A percentile compares a stretch with the other conserved stretches of the same genome.
phyloP scores from a whole-genome alignment of 1,140 invertebrate species.

The Caenorhabditis latens region DNA sequence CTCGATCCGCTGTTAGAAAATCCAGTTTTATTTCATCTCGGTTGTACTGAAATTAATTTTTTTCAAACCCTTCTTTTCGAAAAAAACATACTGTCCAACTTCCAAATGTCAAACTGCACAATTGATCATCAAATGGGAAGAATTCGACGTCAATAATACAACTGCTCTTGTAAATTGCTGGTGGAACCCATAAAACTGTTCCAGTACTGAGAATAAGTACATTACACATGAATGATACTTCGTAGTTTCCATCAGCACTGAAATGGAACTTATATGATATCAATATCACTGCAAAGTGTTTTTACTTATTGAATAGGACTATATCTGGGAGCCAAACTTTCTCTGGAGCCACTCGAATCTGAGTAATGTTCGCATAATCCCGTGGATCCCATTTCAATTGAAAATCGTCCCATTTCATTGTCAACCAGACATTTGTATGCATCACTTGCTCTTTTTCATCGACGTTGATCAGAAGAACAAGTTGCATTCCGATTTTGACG shows the following conservation, averaged over 20 bases:
- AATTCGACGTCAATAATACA: constrained; percentile 89
- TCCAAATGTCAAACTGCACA: constrained; percentile 62
- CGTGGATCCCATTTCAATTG: constrained; percentile 97
- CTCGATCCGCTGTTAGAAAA: constrained; percentile 79
- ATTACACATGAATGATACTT: constrained; percentile 96
- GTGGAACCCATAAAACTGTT: constrained; percentile 90
- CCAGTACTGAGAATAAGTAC: constrained; percentile 83
- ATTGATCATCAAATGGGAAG: constrained; percentile 70
- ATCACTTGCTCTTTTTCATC: constrained; percentile 64
- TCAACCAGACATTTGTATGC: constrained; percentile 65
- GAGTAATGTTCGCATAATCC: constrained; percentile 95
- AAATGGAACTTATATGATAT: constrained; percentile 64
- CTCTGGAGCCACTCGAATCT: constrained; percentile 93
- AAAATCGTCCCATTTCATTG: constrained; percentile 92
- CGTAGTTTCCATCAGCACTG: constrained; percentile 97
- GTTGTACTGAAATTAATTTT: constrained; percentile 79
- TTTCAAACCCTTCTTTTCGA: background rate
- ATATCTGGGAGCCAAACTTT: constrained; percentile 99
- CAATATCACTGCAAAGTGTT: constrained; percentile 79
- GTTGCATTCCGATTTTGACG: constrained; percentile 64
- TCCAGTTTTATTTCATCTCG: constrained; percentile 54
- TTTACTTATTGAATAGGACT: constrained; percentile 98
- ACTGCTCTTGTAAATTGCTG: constrained; percentile 98
- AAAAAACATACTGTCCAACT: constrained; percentile 61
- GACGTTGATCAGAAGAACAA: constrained; percentile 64